Conservation (phyloP, 2,797 vertebrate species). For the Sylvilagus floridanus region DNA sequence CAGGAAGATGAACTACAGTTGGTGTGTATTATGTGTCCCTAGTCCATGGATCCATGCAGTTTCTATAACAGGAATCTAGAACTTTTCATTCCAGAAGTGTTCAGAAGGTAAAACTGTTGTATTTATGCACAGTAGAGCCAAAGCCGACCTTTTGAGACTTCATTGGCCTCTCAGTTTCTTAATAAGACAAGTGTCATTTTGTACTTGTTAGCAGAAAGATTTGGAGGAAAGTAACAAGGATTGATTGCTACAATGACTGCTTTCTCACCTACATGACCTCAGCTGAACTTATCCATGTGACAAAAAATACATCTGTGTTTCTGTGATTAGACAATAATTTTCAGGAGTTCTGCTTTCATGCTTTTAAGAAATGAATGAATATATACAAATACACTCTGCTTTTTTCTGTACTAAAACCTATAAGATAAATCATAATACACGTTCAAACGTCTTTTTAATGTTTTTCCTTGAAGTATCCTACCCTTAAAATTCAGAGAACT, state of each 20-base stretch:
- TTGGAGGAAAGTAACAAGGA: not conserved
- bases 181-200: not conserved
- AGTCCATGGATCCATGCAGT: not conserved
- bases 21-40: not conserved
- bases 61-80: conserved; percentile 1
- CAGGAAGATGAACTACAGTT: not conserved
- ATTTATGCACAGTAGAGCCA: not conserved
- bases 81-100: not conserved
- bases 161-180: conserved; percentile 14
- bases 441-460: conserved; percentile 30
- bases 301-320: conserved; percentile 22
- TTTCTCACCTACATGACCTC: not conserved
- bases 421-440: not conserved
- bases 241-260: not conserved
- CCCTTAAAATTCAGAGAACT: conserved; percentile 32
- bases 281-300: not conserved
- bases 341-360: not conserved
- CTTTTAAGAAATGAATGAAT: not conserved
- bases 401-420: not conserved
- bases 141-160: not conserved
- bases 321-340: not conserved
- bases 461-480: not conserved
- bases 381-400: not conserved
- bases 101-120: conserved; percentile 32
- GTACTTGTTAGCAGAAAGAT: not conserved